phyloP scores from a whole-genome alignment of 2,113 vertebrate genomes.

The Agapornis roseicollis region DNA sequence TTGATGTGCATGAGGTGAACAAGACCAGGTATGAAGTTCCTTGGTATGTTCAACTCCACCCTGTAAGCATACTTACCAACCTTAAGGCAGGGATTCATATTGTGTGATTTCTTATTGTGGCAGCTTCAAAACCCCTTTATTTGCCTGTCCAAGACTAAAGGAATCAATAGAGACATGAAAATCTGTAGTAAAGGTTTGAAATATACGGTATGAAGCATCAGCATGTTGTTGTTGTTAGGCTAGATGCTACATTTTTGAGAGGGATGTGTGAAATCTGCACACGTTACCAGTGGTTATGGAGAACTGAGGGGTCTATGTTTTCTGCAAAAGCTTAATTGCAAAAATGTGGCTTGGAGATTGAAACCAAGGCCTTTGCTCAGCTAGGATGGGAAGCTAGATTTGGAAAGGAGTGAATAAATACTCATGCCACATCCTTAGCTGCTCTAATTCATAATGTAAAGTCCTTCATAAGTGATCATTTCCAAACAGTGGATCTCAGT shows the following conservation, averaged over 20 bases:
- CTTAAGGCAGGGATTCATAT: neutral
- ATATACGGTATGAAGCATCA: neutral
- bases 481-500: neutral
- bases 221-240: neutral
- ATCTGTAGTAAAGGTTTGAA: neutral
- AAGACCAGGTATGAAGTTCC: neutral
- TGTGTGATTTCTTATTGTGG: neutral
- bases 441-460: neutral
- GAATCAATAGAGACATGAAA: neutral
- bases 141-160: neutral
- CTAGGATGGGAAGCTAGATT: neutral
- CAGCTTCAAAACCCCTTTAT: rapidly evolving
- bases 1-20: neutral
- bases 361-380: neutral
- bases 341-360: neutral
- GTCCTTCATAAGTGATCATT: neutral
- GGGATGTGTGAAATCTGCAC: neutral
- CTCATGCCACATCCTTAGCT: neutral
- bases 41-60: neutral
- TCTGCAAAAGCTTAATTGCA: neutral
- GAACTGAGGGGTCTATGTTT: neutral
- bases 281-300: neutral
- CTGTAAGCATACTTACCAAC: neutral
- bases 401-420: neutral
- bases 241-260: neutral